Percentiles rank a stretch among this genome's conserved stretches.
Conservation (phyloP, 2,888 invertebrate genomes). For the Fabriciana adippe region DNA sequence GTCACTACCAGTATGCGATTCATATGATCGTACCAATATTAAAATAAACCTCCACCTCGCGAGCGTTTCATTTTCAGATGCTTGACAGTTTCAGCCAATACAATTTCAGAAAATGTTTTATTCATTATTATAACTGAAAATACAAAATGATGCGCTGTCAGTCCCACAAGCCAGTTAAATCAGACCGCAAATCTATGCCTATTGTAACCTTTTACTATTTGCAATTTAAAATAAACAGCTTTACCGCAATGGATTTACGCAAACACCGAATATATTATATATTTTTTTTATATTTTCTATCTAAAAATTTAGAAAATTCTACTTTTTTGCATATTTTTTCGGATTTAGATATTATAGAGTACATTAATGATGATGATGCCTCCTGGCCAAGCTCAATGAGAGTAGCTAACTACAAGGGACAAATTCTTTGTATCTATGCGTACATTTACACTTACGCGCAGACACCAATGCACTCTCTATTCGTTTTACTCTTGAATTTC, state of each 20-base stretch:
- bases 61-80: constrained; percentile 5
- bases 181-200: constrained; percentile 39
- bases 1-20: constrained; percentile 39
- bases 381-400: too few relatives aligned
- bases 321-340: too few relatives aligned
- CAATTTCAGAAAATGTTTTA: constrained; percentile 11
- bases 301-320: too few relatives aligned
- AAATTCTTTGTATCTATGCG: too few relatives aligned
- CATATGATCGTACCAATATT: constrained; percentile 36
- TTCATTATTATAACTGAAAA: constrained; percentile 19
- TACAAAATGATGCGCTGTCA: constrained; percentile 31
- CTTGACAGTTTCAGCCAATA: constrained; percentile 14
- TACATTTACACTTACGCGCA: too few relatives aligned
- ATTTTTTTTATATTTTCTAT: constrained; percentile 7
- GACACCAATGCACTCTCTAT: too few relatives aligned
- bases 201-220: constrained; percentile 39
- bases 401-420: too few relatives aligned
- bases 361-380: too few relatives aligned
- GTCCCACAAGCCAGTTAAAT: constrained; percentile 31
- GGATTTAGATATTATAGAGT: too few relatives aligned
- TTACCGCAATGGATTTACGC: constrained; percentile 25
- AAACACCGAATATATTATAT: neutral
- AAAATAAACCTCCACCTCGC: constrained; percentile 30
- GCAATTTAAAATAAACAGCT: constrained; percentile 35
- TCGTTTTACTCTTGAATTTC: too few relatives aligned